Evolutionary conservation across 2,888 invertebrate species (phyloP).

Genomic region (Nephrotoma guestfalica): DNA sequence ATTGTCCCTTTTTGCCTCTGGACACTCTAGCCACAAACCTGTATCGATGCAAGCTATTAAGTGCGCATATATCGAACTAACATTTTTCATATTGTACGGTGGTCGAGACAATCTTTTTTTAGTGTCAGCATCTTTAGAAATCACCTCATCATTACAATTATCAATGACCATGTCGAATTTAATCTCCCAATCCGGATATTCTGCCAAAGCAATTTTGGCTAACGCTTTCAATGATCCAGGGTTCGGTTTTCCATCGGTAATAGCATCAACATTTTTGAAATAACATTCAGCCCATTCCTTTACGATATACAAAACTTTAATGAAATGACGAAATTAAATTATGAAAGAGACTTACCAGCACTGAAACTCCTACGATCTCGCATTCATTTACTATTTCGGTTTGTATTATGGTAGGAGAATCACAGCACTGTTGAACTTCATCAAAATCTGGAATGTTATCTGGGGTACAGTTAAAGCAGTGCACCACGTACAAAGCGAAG

Average conservation of each 20-base stretch:
- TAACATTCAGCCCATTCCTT: neutral
- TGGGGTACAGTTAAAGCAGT: too few species aligned
- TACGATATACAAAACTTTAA: too few species aligned
- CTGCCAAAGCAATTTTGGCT: neutral
- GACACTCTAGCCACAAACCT: neutral
- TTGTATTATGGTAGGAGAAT: neutral
- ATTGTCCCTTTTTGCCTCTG: neutral
- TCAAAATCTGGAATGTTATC: too few species aligned
- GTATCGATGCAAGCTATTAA: neutral
- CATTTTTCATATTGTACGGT: neutral
- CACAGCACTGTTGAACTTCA: too few species aligned
- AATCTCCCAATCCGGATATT: neutral
- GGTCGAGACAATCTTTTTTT: neutral
- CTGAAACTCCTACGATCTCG: neutral
- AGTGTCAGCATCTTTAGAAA: neutral
- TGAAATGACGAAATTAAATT: neutral
- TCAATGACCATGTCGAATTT: neutral
- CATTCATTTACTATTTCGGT: neutral
- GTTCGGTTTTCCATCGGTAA: neutral
- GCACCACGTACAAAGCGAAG: neutral
- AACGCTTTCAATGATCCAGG: neutral
- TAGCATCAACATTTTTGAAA: neutral
- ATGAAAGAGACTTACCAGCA: neutral
- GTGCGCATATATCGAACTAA: neutral
- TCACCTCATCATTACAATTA: neutral